Conservation (phyloP, 2,888 invertebrate species). For the Xylota sylvarum region DNA sequence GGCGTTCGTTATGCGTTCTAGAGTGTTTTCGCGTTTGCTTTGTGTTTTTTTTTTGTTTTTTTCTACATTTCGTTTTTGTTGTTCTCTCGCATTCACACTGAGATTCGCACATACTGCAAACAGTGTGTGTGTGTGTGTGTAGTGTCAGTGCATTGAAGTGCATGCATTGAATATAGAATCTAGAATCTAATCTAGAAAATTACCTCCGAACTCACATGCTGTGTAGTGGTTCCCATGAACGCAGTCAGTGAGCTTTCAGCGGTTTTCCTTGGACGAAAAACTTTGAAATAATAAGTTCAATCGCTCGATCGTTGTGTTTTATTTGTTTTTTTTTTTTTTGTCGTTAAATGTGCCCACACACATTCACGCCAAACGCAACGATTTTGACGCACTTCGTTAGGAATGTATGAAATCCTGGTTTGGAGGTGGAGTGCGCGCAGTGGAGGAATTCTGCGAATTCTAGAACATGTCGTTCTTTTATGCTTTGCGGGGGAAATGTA, state of each 20-base stretch:
- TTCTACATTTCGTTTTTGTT: constrained; percentile 13
- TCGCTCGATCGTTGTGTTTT: constrained; percentile 64
- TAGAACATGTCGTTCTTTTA: constrained; percentile 7
- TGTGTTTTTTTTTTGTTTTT: constrained; percentile 25
- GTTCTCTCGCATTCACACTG: constrained; percentile 45
- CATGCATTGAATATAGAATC: constrained; percentile 66
- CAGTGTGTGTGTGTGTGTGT: background rate
- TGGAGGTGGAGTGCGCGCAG: constrained; percentile 43
- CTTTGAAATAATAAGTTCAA: constrained; percentile 77
- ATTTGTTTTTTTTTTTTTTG: background rate
- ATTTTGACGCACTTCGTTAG: constrained; percentile 65
- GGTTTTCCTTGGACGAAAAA: constrained; percentile 77
- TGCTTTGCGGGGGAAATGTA: too few species aligned
- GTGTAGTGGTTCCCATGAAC: constrained; percentile 69
- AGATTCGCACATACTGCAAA: background rate
- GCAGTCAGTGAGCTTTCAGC: constrained; percentile 77
- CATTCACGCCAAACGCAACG: constrained; percentile 36
- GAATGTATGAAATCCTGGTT: constrained; percentile 74
- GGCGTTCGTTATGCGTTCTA: constrained; percentile 70
- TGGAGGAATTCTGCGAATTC: constrained; percentile 10
- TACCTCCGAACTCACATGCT: constrained; percentile 68
- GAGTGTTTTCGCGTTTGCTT: constrained; percentile 43
- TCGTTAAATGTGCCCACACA: constrained; percentile 5
- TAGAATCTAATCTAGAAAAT: constrained; percentile 77
- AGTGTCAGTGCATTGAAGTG: constrained; percentile 41